Percentiles rank a stretch among this genome's conserved stretches.
phyloP scores from a whole-genome alignment of 2,113 vertebrate genomes.

The Onychostoma macrolepis region DNA sequence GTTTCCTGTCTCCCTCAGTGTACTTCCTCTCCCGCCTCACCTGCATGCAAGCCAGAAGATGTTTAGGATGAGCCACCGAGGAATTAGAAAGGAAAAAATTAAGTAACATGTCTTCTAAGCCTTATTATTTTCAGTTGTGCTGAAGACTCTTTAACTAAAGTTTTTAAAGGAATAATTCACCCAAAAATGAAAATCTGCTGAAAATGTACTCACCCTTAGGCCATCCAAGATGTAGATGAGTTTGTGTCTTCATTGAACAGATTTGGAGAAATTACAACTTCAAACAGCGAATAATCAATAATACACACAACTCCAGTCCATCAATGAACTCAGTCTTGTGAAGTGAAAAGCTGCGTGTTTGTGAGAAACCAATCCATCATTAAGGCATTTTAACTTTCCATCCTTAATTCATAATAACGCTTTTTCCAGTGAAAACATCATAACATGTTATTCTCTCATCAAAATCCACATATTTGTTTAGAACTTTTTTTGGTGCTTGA shows the following conservation, averaged over 20 bases:
- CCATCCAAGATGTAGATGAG: no score
- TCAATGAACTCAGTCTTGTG: neutral
- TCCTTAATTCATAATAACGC: no score
- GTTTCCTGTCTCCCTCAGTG: slow-evolving; percentile 71
- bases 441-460: neutral
- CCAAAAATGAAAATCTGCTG: no score
- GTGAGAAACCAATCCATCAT: neutral
- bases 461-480: neutral
- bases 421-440: neutral
- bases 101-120: neutral
- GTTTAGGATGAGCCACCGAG: slow-evolving; percentile 12
- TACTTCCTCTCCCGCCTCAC: slow-evolving; percentile 66
- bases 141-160: neutral
- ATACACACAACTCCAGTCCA: no score
- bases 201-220: neutral
- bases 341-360: no score
- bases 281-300: neutral
- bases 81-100: neutral
- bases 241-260: no score
- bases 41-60: slow-evolving; percentile 30
- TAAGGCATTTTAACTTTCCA: neutral
- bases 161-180: neutral
- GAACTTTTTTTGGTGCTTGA: neutral
- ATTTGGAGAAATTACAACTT: no score
- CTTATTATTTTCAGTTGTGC: neutral